Evolutionary conservation across 2,888 invertebrate species (phyloP).

Genomic region (Diaphora mendica): DNA sequence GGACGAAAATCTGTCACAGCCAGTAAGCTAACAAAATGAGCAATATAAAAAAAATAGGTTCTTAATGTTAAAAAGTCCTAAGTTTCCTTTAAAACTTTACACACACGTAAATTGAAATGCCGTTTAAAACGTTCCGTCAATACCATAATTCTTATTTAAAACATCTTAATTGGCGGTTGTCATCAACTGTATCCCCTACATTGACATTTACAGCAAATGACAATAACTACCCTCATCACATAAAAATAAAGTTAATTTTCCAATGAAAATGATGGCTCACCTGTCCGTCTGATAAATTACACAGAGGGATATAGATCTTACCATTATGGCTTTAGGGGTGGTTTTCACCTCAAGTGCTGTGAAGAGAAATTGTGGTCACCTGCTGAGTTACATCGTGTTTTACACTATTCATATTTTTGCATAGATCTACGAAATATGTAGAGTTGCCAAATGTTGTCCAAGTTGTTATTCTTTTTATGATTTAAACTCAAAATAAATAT

Average conservation of each 20-base stretch:
- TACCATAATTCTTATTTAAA: conserved; percentile 42
- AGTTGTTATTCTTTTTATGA: background rate
- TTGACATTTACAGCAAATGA: conserved; percentile 39
- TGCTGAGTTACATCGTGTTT: conserved; percentile 63
- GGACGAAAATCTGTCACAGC: too few species aligned
- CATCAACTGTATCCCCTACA: conserved; percentile 41
- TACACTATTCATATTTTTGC: conserved; percentile 54
- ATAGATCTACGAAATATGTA: conserved; percentile 35
- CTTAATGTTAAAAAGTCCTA: too few species aligned
- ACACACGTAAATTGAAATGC: background rate
- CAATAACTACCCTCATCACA: conserved; percentile 22
- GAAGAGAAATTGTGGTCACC: conserved; percentile 63
- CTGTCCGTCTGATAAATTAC: conserved; percentile 43
- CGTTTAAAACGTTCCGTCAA: conserved; percentile 27
- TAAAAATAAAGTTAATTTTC: conserved; percentile 26
- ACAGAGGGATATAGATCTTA: conserved; percentile 25
- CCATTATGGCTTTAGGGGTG: conserved; percentile 20
- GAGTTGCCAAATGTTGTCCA: conserved; percentile 21
- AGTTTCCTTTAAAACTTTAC: background rate
- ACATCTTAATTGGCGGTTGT: conserved; percentile 43
- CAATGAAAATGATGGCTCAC: conserved; percentile 33
- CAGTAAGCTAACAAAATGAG: too few species aligned
- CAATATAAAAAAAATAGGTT: too few species aligned
- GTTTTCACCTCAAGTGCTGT: conserved; percentile 28
- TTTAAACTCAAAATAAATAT: background rate